phyloP scores from a whole-genome alignment of 2,113 vertebrate genomes.

The Gallinago media region DNA sequence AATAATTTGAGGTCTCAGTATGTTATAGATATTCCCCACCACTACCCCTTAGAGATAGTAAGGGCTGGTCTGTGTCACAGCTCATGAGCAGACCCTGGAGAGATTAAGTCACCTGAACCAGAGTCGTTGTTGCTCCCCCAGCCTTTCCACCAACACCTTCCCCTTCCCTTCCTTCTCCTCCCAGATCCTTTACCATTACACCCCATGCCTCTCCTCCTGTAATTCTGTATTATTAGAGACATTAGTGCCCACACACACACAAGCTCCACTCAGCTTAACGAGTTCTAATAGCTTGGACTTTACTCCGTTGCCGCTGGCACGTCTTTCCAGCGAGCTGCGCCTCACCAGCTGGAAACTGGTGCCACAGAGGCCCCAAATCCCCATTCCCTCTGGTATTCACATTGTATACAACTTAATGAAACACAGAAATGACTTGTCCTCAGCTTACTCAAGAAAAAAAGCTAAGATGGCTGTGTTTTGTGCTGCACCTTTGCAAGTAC shows the following conservation, averaged over 20 bases:
- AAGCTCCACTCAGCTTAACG: neutral
- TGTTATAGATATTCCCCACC: fast-evolving
- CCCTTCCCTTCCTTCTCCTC: neutral
- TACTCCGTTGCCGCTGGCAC: neutral
- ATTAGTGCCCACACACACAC: neutral
- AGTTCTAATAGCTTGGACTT: neutral
- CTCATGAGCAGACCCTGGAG: fast-evolving
- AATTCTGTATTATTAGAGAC: neutral
- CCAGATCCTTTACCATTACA: neutral
- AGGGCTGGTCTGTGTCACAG: neutral
- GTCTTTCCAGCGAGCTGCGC: neutral
- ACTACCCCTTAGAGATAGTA: neutral
- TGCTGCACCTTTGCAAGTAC: neutral
- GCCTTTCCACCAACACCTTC: neutral
- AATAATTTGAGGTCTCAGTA: fast-evolving
- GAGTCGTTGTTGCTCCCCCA: fast-evolving
- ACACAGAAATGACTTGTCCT: neutral
- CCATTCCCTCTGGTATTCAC: neutral
- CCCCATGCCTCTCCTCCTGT: fast-evolving
- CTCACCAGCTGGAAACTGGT: neutral
- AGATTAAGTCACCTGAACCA: neutral
- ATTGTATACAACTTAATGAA: neutral
- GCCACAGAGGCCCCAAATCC: neutral
- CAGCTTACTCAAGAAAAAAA: neutral
- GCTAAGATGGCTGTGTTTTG: neutral